These are phyloP conservation scores for Platycheirus rosarum DNA, from an alignment of 2,888 invertebrate genomes.

Conservation along the genomic window DNA sequence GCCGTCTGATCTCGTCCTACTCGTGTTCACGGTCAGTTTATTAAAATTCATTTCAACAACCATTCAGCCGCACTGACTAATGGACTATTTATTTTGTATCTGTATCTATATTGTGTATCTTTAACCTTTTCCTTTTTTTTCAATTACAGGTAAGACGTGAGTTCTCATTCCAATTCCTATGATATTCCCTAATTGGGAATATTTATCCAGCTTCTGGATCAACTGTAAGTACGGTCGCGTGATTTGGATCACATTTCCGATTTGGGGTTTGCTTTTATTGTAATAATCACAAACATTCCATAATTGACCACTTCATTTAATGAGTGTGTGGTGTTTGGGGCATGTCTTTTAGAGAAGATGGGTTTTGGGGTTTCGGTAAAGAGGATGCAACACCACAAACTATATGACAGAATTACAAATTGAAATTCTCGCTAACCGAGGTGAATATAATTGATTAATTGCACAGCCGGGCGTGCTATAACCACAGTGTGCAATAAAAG, in stretches of 20 bases:
- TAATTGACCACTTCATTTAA: slow-evolving; percentile 30
- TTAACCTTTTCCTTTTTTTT: slow-evolving; percentile 40
- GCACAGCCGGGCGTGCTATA: slow-evolving; percentile 45
- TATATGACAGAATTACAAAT: no score
- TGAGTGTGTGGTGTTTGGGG: slow-evolving; percentile 6
- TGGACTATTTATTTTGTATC: slow-evolving; percentile 47
- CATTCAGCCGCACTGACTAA: slow-evolving; percentile 45
- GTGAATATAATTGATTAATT: slow-evolving; percentile 65
- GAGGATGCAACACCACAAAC: slow-evolving; percentile 23
- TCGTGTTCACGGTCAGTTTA: slow-evolving; percentile 53
- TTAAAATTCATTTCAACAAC: slow-evolving; percentile 61
- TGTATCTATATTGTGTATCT: slow-evolving; percentile 18
- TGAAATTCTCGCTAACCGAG: no score
- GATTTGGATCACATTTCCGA: slow-evolving; percentile 10
- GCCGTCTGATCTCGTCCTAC: background rate
- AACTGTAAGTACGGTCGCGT: slow-evolving; percentile 34
- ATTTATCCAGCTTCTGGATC: no score
- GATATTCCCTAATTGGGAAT: no score
- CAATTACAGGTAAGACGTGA: slow-evolving; percentile 66
- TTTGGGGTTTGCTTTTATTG: background rate
- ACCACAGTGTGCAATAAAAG: slow-evolving; percentile 35
- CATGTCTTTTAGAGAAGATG: background rate
- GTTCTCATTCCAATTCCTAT: background rate
- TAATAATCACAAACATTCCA: background rate
- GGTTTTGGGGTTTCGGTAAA: background rate